A percentile compares a stretch with the other conserved stretches of the same genome.
These are phyloP conservation scores for Cathartes aura DNA, from an alignment of 2,113 vertebrate genomes.

Conservation along the genomic window DNA sequence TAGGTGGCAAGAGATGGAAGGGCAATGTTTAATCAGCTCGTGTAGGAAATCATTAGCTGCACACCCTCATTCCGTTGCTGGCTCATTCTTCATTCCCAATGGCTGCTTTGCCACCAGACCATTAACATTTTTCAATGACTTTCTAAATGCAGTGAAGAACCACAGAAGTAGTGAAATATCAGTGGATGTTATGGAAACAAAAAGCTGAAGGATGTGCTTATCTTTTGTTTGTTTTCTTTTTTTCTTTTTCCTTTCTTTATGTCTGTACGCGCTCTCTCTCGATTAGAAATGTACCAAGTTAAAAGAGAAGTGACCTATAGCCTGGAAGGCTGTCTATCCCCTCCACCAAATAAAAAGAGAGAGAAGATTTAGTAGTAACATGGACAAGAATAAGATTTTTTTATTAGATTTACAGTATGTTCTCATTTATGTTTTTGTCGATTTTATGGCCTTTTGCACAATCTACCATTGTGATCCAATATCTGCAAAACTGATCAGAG, in stretches of 20 bases:
- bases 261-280: not conserved
- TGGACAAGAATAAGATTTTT: not conserved
- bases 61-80: conserved; percentile 55
- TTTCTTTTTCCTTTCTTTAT: not conserved
- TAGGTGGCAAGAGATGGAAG: conserved; percentile 75
- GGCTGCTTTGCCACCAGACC: conserved; percentile 60
- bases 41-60: conserved; percentile 80
- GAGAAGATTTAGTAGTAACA: not conserved
- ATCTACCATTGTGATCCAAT: not conserved
- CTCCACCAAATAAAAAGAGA: conserved; percentile 13
- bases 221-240: not conserved
- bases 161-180: conserved; percentile 51
- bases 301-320: not conserved
- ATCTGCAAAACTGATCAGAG: conserved; percentile 33
- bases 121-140: conserved; percentile 76
- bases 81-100: conserved; percentile 78
- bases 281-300: conserved; percentile 8
- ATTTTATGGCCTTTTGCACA: not conserved
- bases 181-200: conserved; percentile 36
- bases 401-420: not conserved
- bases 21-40: conserved; percentile 76
- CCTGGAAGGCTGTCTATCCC: not conserved
- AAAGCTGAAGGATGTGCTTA: conserved; percentile 22
- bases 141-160: conserved; percentile 68
- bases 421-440: conserved; percentile 25